Base-by-base conservation (phyloP, 2,113 vertebrate species). In the Castor canadensis region DNA sequence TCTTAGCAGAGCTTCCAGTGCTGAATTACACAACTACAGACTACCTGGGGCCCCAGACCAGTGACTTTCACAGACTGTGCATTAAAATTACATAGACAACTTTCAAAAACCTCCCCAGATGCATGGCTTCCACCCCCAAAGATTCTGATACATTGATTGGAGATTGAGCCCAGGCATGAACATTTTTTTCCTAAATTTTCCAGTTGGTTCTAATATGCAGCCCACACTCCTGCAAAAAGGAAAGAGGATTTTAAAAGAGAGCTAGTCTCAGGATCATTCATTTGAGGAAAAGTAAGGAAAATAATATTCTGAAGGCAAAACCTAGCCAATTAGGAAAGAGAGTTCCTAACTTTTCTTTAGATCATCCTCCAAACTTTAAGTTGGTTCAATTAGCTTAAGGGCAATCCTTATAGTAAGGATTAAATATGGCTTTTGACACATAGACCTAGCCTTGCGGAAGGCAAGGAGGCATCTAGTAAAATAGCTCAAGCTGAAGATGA, bases 31-130 rank as follows among this genome's bases (percentile, higher is more conserved):
- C 58, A 52, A 49, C n/a, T 80, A 3, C 9, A 26, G 15, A 84
- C 47, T 71, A 16, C 10, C 11, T 76, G n/a, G 67, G 47, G 5
- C 4, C 47, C 76, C 43, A 56, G 69, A 80, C 17, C 47, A 72
- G 60, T 1, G n/a, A 9, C 10, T 94, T 17, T 95, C 72, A 35
- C 9, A 83, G 54, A 13, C 12, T 71, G 1, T 28, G 7, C 66
- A 24, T 76, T 76, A 77, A 94, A 96, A 93, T 49, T 66, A 75
- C 16, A 43, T 22, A 75, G 20, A 93, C 19, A 96, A 71, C 0
- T 80, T 86, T 52, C 5, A 52, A 88, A 89, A 69, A 87, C 2
- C 17, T 43, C 26, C 28, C 22, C n/a, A n/a, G n/a, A 66, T 32
- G 15, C 26, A 43, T 62, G 9, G 2, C 9, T 35, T 95, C 90